These are phyloP conservation scores for Diachrysia chrysitis DNA, from an alignment of 2,888 invertebrate species.

Conservation along the genomic window DNA sequence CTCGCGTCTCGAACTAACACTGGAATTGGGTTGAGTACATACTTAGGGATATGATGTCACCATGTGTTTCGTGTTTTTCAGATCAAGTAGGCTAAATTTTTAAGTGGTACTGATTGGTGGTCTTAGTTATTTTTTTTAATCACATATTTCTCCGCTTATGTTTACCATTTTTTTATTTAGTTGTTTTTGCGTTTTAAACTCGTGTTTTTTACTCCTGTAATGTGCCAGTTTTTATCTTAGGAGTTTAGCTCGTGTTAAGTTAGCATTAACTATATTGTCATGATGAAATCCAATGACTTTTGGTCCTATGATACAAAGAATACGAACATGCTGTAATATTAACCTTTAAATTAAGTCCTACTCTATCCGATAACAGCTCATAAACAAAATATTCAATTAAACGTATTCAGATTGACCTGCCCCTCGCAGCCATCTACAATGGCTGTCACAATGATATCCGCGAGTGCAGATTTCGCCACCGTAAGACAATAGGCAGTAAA, in stretches of 20 bases:
- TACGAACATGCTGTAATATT: background rate
- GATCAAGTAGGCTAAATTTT: conserved; percentile 11
- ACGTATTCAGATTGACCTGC: conserved; percentile 43
- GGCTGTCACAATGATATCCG: conserved; percentile 39
- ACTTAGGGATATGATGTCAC: conserved; percentile 38
- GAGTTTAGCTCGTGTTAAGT: no score
- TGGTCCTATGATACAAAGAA: background rate
- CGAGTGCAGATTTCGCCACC: conserved; percentile 50
- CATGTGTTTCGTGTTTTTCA: conserved; percentile 19
- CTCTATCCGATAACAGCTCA: conserved; percentile 1
- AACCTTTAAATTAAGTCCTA: background rate
- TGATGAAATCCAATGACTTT: background rate
- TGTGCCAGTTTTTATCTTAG: no score
- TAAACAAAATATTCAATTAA: conserved; percentile 49
- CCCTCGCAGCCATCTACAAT: conserved; percentile 42
- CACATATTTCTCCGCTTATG: conserved; percentile 19
- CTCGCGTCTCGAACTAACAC: conserved; percentile 37
- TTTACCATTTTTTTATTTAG: background rate
- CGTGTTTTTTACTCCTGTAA: no score
- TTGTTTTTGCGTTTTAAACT: background rate
- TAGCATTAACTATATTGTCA: background rate
- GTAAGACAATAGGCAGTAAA: conserved; percentile 56
- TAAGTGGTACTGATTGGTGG: background rate
- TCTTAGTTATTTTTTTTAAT: background rate
- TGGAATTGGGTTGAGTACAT: conserved; percentile 45